Conservation (phyloP, 2,797 vertebrate genomes). For the Microcaecilia unicolor region DNA sequence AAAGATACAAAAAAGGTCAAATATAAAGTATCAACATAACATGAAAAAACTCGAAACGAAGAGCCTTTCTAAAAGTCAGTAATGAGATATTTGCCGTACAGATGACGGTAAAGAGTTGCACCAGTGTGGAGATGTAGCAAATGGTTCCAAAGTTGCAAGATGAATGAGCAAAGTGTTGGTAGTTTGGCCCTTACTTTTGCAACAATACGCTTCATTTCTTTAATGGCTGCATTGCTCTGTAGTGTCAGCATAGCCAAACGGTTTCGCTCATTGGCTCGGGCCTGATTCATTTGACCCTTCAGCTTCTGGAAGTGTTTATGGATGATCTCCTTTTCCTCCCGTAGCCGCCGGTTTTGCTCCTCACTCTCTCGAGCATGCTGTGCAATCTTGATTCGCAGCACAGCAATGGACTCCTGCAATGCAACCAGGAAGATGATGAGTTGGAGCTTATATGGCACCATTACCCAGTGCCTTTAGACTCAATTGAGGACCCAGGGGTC, state of each 20-base stretch:
- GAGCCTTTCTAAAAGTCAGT: too few relatives aligned
- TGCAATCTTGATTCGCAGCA: conserved; percentile 31
- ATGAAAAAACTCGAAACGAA: too few relatives aligned
- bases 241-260: conserved; percentile 43
- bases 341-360: conserved; percentile 19
- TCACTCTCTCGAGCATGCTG: conserved; percentile 35
- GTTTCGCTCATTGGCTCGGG: conserved; percentile 20
- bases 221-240: conserved; percentile 51
- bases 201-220: conserved; percentile 36
- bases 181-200: conserved; percentile 41
- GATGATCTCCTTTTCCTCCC: conserved; percentile 41
- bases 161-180: background rate
- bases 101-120: too few relatives aligned
- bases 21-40: too few relatives aligned
- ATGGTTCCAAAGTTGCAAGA: too few relatives aligned
- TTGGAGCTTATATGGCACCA: too few relatives aligned
- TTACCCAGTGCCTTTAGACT: too few relatives aligned
- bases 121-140: too few relatives aligned
- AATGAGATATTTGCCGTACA: too few relatives aligned
- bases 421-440: too few relatives aligned
- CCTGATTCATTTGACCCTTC: conserved; percentile 38
- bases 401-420: conserved; percentile 56
- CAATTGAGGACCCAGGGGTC: too few relatives aligned
- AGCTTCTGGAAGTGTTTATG: conserved; percentile 44
- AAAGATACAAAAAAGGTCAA: too few relatives aligned